These are phyloP conservation scores for Pelochelys cantorii DNA, from an alignment of 2,797 vertebrate genomes.

Conservation along the genomic window DNA sequence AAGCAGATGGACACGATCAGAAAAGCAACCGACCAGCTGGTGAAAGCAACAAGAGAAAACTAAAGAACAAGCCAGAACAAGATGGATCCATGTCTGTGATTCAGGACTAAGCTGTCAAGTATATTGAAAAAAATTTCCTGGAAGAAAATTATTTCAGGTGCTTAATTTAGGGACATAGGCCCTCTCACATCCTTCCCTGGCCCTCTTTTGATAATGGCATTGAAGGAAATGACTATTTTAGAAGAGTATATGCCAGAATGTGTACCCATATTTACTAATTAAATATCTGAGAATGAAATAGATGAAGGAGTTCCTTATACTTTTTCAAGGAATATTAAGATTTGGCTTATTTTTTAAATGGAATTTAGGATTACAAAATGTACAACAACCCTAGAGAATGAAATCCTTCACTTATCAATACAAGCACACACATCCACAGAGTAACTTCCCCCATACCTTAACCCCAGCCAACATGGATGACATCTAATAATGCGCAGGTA, in stretches of 20 bases:
- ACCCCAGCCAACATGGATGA: background rate
- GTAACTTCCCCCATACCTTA: background rate
- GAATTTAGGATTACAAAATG: background rate
- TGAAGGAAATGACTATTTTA: background rate
- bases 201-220: background rate
- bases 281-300: background rate
- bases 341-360: background rate
- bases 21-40: background rate
- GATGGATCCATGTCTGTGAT: background rate
- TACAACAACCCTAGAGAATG: background rate
- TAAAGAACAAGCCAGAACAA: background rate
- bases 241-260: background rate
- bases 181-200: background rate
- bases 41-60: background rate
- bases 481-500: background rate
- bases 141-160: background rate
- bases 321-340: background rate
- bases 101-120: background rate
- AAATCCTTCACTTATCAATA: conserved; percentile 13
- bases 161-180: background rate
- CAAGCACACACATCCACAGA: background rate
- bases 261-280: background rate
- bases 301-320: background rate
- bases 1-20: background rate
- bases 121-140: background rate